Conservation (phyloP, 2,888 invertebrate genomes). For the Sarcophaga caerulescens region DNA sequence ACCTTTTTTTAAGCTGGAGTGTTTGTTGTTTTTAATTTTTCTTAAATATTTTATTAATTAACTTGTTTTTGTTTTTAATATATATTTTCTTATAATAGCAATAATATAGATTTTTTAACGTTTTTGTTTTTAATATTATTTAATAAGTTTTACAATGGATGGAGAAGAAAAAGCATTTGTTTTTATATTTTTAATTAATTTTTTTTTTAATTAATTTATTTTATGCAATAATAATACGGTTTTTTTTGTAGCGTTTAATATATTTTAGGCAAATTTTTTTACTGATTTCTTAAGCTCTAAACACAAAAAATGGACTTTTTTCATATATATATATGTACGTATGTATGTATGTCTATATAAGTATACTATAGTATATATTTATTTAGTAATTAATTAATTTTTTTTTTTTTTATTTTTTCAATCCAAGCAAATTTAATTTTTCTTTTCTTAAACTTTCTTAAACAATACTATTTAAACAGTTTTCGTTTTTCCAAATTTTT, state of each 20-base stretch:
- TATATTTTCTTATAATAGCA: neutral
- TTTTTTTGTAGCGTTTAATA: conserved; percentile 35
- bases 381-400: conserved; percentile 9
- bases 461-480: neutral
- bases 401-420: conserved; percentile 12
- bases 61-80: conserved; percentile 28
- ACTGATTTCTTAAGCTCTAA: conserved; percentile 71
- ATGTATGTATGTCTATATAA: conserved; percentile 29
- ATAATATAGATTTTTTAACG: conserved; percentile 39
- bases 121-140: conserved; percentile 33
- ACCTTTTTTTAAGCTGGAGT: conserved; percentile 39
- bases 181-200: conserved; percentile 48
- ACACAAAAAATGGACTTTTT: conserved; percentile 75
- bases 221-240: conserved; percentile 30
- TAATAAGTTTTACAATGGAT: conserved; percentile 72
- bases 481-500: conserved; percentile 40
- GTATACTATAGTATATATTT: conserved; percentile 37
- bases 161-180: conserved; percentile 72
- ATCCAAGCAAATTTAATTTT: conserved; percentile 7
- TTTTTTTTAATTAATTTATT: conserved; percentile 35
- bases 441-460: conserved; percentile 28
- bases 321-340: conserved; percentile 35
- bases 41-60: conserved; percentile 35
- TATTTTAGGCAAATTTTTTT: conserved; percentile 58
- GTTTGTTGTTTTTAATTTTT: conserved; percentile 29